Percentiles rank a stretch among this genome's conserved stretches.
phyloP scores from a whole-genome alignment of 2,113 vertebrate species.

The Turnix velox region DNA sequence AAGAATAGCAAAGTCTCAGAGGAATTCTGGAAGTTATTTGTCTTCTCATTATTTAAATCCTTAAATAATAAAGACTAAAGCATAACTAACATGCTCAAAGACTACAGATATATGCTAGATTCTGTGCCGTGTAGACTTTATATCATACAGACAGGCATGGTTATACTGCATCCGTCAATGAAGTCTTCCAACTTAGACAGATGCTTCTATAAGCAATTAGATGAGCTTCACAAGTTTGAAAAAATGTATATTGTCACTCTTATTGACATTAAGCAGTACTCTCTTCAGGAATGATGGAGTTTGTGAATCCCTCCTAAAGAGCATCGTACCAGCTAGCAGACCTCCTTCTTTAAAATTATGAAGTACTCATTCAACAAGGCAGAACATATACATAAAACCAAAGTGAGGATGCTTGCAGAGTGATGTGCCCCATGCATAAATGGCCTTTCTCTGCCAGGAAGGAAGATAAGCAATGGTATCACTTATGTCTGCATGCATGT shows the following conservation, averaged over 20 bases:
- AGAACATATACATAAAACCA: background rate
- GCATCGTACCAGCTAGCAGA: background rate
- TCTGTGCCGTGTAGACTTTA: fast-evolving
- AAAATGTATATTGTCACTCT: background rate
- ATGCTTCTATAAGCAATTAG: background rate
- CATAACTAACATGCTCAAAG: background rate
- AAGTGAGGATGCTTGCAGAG: fast-evolving
- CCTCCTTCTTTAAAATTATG: background rate
- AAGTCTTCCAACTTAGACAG: background rate
- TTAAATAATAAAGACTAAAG: background rate
- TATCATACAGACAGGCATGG: background rate
- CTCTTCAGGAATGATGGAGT: background rate
- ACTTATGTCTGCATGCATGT: fast-evolving
- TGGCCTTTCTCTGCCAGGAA: background rate
- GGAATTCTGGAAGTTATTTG: background rate
- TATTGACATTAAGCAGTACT: background rate
- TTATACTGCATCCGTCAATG: background rate
- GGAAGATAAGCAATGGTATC: background rate
- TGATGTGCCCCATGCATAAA: background rate
- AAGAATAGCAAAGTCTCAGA: background rate
- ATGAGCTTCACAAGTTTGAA: background rate
- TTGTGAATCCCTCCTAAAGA: background rate
- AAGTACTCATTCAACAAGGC: background rate
- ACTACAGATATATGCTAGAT: background rate
- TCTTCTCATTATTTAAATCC: background rate